phyloP scores from a whole-genome alignment of 2,888 invertebrate genomes.

The Neuroscelio doddi region DNA sequence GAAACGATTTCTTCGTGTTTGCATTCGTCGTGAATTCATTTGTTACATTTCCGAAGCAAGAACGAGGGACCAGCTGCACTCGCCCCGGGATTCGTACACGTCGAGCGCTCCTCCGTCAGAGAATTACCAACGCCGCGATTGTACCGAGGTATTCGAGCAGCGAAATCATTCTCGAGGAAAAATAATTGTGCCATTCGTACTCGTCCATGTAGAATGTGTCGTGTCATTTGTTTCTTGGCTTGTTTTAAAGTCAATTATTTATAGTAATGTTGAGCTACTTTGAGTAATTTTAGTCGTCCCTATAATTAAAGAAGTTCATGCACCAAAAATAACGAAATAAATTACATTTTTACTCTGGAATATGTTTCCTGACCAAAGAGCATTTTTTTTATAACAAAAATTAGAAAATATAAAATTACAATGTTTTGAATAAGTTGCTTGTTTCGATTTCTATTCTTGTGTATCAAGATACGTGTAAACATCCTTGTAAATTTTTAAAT shows the following conservation, averaged over 20 bases:
- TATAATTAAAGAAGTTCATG: no score
- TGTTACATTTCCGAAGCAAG: constrained; percentile 43
- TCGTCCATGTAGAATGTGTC: constrained; percentile 43
- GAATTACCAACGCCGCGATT: constrained; percentile 54
- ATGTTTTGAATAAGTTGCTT: no score
- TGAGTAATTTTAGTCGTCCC: no score
- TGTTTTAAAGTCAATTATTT: neutral
- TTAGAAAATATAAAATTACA: no score
- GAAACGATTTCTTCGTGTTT: constrained; percentile 50
- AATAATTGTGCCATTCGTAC: constrained; percentile 63
- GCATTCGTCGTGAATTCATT: constrained; percentile 45
- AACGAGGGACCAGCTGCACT: constrained; percentile 59
- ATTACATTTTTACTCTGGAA: no score
- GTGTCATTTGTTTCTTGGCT: constrained; percentile 34
- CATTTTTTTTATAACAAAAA: no score
- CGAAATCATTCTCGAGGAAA: constrained; percentile 68
- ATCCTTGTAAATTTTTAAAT: no score
- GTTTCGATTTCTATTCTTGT: no score
- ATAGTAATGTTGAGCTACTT: no score
- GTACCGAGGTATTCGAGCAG: constrained; percentile 67
- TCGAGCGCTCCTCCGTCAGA: constrained; percentile 37
- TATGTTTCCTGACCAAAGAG: no score
- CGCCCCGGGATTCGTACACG: constrained; percentile 58
- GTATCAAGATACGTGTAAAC: no score
- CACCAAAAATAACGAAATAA: no score